phyloP scores from a whole-genome alignment of 2,113 vertebrate species.

The Columba livia region DNA sequence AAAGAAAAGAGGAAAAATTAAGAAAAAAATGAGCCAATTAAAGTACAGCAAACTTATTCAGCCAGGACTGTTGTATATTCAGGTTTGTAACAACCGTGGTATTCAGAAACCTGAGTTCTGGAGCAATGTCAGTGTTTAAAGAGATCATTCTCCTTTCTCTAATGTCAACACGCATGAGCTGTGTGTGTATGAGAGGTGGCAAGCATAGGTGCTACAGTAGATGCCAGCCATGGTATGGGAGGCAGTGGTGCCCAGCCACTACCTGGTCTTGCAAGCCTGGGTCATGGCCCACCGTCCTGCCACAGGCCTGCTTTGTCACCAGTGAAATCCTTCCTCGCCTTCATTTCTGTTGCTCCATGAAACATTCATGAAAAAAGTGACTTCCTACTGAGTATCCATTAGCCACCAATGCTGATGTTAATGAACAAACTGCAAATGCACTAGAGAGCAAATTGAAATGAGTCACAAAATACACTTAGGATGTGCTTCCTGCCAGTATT shows the following conservation, averaged over 20 bases:
- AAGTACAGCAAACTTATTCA: neutral
- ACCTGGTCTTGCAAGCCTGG: neutral
- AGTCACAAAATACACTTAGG: slow-evolving; percentile 76
- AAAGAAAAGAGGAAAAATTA: neutral
- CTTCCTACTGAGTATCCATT: slow-evolving; percentile 78
- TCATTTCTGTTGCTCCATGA: slow-evolving; percentile 74
- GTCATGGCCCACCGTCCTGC: neutral
- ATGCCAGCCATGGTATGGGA: accelerated
- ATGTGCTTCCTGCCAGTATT: slow-evolving; percentile 66
- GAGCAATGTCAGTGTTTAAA: neutral
- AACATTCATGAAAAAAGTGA: slow-evolving; percentile 78
- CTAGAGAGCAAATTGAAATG: slow-evolving; percentile 74
- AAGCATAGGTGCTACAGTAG: accelerated
- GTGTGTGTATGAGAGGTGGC: neutral
- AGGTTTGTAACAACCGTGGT: neutral
- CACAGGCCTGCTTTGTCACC: neutral
- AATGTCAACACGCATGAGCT: accelerated
- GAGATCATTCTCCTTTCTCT: neutral
- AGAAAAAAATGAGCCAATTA: neutral
- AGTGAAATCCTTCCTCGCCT: slow-evolving; percentile 16
- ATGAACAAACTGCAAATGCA: slow-evolving; percentile 70
- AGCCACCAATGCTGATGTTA: slow-evolving; percentile 70
- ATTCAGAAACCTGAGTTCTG: neutral
- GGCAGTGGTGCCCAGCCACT: neutral
- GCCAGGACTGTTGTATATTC: neutral